Percentiles rank a stretch among this genome's conserved stretches.
Conservation (phyloP, 2,888 invertebrate genomes). For the Bhutanitis thaidina region DNA sequence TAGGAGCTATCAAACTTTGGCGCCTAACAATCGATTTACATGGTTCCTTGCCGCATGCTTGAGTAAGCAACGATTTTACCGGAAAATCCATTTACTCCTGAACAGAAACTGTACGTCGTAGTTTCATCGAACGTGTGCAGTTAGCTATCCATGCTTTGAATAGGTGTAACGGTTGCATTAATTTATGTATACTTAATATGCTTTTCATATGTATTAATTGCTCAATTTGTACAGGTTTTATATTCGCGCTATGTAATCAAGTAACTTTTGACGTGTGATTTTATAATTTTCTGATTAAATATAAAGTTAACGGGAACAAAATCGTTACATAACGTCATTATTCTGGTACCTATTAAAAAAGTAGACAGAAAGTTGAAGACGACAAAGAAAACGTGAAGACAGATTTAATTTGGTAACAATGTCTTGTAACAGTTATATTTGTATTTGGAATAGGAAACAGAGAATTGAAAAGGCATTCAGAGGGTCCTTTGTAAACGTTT, state of each 20-base stretch:
- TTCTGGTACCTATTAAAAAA: neutral
- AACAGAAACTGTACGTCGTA: conserved; percentile 2
- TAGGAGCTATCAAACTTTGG: conserved; percentile 19
- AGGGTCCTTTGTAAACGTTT: neutral
- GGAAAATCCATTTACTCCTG: conserved; percentile 15
- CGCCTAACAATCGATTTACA: conserved; percentile 20
- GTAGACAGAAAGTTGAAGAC: neutral
- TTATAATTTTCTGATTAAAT: too few species aligned
- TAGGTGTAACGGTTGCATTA: too few species aligned
- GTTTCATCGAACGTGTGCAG: neutral
- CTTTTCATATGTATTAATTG: too few species aligned
- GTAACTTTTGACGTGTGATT: too few species aligned
- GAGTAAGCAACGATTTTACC: conserved; percentile 15
- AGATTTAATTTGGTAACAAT: neutral
- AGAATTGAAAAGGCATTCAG: neutral
- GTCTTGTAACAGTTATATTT: neutral
- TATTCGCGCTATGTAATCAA: too few species aligned
- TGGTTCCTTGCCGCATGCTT: conserved; percentile 13
- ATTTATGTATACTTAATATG: too few species aligned
- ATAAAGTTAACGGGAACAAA: too few species aligned
- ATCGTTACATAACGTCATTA: too few species aligned
- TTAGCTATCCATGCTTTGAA: too few species aligned
- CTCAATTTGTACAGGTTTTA: too few species aligned
- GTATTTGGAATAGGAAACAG: neutral
- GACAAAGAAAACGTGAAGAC: neutral